Percentiles rank a stretch among this genome's conserved stretches.
Evolutionary conservation across 2,113 vertebrate genomes (phyloP).

Genomic region (Uria lomvia): DNA sequence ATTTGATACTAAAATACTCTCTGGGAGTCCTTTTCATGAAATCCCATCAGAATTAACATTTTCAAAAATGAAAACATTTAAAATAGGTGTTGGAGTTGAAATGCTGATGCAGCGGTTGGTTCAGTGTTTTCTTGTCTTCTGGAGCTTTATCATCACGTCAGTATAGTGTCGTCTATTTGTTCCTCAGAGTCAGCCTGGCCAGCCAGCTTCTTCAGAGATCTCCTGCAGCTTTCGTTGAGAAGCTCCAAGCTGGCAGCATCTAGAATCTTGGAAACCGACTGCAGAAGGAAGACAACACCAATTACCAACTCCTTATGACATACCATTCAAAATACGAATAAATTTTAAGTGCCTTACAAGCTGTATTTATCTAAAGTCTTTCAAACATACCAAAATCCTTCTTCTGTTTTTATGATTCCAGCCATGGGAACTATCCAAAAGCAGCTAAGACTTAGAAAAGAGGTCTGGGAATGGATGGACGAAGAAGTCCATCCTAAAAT

Average conservation of each 20-base stretch:
- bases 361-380: background rate
- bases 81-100: constrained; percentile 57
- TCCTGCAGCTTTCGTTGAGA: constrained; percentile 86
- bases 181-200: constrained; percentile 86
- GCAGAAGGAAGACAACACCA: background rate
- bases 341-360: accelerated
- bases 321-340: background rate
- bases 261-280: constrained; percentile 88
- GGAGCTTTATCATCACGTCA: constrained; percentile 81
- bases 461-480: background rate
- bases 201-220: constrained; percentile 93
- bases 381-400: background rate
- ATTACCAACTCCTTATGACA: background rate
- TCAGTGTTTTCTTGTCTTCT: background rate
- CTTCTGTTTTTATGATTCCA: background rate
- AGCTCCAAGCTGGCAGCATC: constrained; percentile 92
- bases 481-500: background rate
- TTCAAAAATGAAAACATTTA: constrained; percentile 82
- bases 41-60: constrained; percentile 73
- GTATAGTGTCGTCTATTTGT: constrained; percentile 95
- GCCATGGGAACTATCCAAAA: background rate
- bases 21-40: constrained; percentile 70
- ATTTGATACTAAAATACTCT: constrained; percentile 76
- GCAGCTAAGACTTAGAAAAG: background rate
- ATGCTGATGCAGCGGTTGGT: constrained; percentile 32